These are phyloP conservation scores for Carduelis carduelis DNA, from an alignment of 2,797 vertebrate species.

Conservation along the genomic window DNA sequence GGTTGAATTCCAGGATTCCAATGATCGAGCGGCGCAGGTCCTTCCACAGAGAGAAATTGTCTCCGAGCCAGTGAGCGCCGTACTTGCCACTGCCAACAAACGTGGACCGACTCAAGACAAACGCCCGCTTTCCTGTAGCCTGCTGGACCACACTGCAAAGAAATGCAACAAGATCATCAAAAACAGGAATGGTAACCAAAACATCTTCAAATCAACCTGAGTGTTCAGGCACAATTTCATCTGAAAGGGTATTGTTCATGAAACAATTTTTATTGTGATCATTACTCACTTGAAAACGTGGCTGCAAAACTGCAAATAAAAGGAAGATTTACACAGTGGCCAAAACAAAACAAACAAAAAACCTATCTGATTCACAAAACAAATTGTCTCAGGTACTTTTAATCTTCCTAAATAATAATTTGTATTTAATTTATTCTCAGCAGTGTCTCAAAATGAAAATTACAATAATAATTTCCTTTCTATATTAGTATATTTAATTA, in stretches of 20 bases:
- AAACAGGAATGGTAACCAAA: neutral
- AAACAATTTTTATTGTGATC: neutral
- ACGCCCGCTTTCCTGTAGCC: constrained; percentile 22
- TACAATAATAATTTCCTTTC: neutral
- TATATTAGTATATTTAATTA: neutral
- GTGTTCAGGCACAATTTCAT: neutral
- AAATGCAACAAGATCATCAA: neutral
- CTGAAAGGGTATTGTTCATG: neutral
- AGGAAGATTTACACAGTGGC: neutral
- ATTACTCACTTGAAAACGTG: neutral
- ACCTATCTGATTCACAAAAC: neutral
- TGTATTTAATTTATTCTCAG: neutral
- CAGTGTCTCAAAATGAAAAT: neutral
- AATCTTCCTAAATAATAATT: neutral
- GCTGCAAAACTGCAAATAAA: neutral
- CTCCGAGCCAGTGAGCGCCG: constrained; percentile 38
- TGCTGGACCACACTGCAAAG: constrained; percentile 21
- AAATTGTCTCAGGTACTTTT: neutral
- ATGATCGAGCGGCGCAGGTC: constrained; percentile 48
- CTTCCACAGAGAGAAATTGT: constrained; percentile 57
- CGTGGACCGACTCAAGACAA: constrained; percentile 42
- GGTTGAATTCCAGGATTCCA: constrained; percentile 63
- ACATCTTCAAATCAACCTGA: neutral
- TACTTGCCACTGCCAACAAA: constrained; percentile 60
- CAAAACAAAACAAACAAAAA: neutral